Evolutionary conservation across 2,797 vertebrate species (phyloP).

Genomic region (Urocyon cinereoargenteus): DNA sequence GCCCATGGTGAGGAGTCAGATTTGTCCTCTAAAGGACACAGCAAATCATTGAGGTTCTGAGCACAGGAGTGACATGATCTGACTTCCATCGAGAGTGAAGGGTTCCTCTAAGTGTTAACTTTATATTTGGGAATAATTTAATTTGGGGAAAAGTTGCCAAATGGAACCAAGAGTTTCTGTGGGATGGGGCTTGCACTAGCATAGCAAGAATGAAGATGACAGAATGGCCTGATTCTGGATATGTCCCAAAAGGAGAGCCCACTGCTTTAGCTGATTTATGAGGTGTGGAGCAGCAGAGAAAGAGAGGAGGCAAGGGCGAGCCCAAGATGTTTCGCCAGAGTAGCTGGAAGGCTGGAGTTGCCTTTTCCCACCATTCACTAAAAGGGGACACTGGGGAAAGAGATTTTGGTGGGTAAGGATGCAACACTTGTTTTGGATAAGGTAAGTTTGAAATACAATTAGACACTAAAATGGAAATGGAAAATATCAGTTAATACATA

Average conservation of each 20-base stretch:
- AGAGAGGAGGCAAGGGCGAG: background rate
- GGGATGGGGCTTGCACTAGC: too few relatives aligned
- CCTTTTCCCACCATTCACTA: background rate
- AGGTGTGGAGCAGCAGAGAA: background rate
- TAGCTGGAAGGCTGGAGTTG: background rate
- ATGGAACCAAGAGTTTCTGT: background rate
- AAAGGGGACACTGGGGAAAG: background rate
- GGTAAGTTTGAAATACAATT: background rate
- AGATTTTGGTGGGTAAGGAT: background rate
- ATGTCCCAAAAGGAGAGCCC: background rate
- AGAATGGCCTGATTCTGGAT: background rate
- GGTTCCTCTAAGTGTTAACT: background rate
- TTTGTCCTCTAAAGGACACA: background rate
- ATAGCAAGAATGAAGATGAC: rapidly evolving
- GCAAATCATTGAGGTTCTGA: background rate
- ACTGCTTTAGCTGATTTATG: background rate
- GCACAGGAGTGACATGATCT: background rate
- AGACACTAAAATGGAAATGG: background rate
- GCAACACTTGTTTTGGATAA: background rate
- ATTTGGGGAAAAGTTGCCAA: background rate
- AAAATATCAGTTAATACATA: background rate
- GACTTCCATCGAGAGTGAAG: background rate
- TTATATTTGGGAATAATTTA: background rate
- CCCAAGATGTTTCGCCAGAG: rapidly evolving
- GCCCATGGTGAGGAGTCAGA: background rate